Conservation (phyloP, 2,888 invertebrate species). For the Molanna angustata region DNA sequence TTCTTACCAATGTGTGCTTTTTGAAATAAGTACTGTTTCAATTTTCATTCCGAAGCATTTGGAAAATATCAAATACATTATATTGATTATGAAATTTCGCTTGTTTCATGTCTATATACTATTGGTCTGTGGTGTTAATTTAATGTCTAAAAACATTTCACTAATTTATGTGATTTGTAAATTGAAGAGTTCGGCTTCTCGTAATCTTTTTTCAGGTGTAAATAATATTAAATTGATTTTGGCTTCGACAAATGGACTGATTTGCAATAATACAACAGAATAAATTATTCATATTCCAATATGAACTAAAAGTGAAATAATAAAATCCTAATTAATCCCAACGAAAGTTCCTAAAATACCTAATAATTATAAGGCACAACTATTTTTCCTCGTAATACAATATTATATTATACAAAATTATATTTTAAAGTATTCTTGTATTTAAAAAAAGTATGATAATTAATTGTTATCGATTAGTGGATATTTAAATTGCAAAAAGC, state of each 20-base stretch:
- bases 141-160: no score
- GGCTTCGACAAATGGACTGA: neutral
- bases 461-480: neutral
- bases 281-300: no score
- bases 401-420: constrained; percentile 12
- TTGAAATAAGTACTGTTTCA: no score
- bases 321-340: constrained; percentile 33
- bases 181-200: no score
- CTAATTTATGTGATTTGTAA: no score
- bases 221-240: neutral
- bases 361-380: constrained; percentile 36
- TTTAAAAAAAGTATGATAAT: constrained; percentile 8
- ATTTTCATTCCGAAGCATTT: no score
- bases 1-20: no score
- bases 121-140: no score
- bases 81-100: no score
- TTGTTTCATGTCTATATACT: no score
- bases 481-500: neutral
- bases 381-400: constrained; percentile 27
- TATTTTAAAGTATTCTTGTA: constrained; percentile 22
- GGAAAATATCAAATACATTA: no score
- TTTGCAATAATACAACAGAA: constrained; percentile 14
- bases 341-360: constrained; percentile 60
- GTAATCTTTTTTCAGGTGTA: neutral
- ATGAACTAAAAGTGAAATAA: constrained; percentile 21